Percentiles rank a stretch among this genome's conserved stretches.
Evolutionary conservation across 2,888 invertebrate species (phyloP).

Genomic region (Sinopyrophorus schimmeli): DNA sequence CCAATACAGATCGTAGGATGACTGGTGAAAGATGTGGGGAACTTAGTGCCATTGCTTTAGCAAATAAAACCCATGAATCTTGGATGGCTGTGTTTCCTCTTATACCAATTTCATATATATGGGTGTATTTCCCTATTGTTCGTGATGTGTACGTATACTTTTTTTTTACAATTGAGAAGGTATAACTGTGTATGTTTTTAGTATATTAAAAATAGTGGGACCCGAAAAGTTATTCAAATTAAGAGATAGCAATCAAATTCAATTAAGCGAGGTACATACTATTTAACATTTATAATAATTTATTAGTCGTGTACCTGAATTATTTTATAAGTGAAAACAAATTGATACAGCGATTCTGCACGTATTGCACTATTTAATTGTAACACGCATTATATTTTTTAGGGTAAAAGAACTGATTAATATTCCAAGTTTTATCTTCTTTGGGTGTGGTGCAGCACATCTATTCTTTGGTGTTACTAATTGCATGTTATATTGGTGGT

Average conservation of each 20-base stretch:
- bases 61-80: slow-evolving; percentile 64
- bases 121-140: slow-evolving; percentile 63
- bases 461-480: too few species aligned
- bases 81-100: slow-evolving; percentile 73
- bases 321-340: too few species aligned
- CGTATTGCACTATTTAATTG: too few species aligned
- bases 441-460: too few species aligned
- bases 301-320: too few species aligned
- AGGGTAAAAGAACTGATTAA: too few species aligned
- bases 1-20: slow-evolving; percentile 58
- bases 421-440: too few species aligned
- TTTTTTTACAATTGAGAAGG: slow-evolving; percentile 45
- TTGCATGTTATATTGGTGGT: too few species aligned
- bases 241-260: slow-evolving; percentile 51
- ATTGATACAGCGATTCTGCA: too few species aligned
- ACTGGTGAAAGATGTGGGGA: slow-evolving; percentile 62
- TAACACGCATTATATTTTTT: too few species aligned
- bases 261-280: slow-evolving; percentile 44
- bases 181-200: slow-evolving; percentile 43
- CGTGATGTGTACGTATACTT: slow-evolving; percentile 53
- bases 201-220: slow-evolving; percentile 51
- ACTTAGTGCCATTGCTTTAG: slow-evolving; percentile 62
- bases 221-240: slow-evolving; percentile 53
- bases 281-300: too few species aligned
- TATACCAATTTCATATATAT: slow-evolving; percentile 61